These are phyloP conservation scores for Athalia circularis DNA, from an alignment of 2,888 invertebrate genomes.

Conservation along the genomic window DNA sequence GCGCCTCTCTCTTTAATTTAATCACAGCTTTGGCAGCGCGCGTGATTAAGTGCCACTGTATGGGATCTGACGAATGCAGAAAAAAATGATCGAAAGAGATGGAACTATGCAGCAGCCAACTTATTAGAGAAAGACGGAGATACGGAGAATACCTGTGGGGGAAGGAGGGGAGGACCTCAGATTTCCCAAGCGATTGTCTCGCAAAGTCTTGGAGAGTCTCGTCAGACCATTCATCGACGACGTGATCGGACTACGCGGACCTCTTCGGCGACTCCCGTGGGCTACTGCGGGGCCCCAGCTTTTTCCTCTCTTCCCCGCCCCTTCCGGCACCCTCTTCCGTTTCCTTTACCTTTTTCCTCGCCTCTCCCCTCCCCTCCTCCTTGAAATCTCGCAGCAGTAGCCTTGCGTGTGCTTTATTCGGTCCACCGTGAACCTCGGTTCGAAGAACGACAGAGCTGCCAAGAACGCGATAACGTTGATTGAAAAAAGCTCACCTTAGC, in stretches of 20 bases:
- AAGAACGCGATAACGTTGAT: slow-evolving; percentile 65
- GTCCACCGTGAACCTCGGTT: slow-evolving; percentile 28
- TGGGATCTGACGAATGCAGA: slow-evolving; percentile 23
- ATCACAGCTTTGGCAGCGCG: slow-evolving; percentile 55
- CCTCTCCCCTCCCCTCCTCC: slow-evolving; percentile 9
- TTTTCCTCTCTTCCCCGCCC: slow-evolving; percentile 5
- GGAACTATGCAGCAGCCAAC: slow-evolving; percentile 19
- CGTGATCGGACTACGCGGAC: slow-evolving; percentile 68
- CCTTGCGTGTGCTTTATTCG: slow-evolving; percentile 46
- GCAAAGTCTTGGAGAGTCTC: slow-evolving; percentile 69
- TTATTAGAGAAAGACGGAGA: slow-evolving; percentile 48
- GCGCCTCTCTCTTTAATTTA: slow-evolving; percentile 55
- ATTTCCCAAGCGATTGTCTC: slow-evolving; percentile 74
- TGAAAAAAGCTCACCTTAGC: slow-evolving; percentile 61
- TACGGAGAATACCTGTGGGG: slow-evolving; percentile 50
- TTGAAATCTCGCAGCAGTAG: slow-evolving; percentile 9
- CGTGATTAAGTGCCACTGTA: slow-evolving; percentile 57
- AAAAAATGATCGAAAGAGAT: slow-evolving; percentile 30
- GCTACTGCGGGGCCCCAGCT: slow-evolving; percentile 8
- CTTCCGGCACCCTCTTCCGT: not conserved
- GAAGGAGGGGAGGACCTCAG: slow-evolving; percentile 62
- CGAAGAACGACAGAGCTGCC: slow-evolving; percentile 58
- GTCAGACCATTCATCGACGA: slow-evolving; percentile 73
- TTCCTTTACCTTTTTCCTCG: slow-evolving; percentile 5
- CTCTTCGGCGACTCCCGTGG: slow-evolving; percentile 48